phyloP scores from a whole-genome alignment of 2,113 vertebrate genomes.

The Toxostoma redivivum region DNA sequence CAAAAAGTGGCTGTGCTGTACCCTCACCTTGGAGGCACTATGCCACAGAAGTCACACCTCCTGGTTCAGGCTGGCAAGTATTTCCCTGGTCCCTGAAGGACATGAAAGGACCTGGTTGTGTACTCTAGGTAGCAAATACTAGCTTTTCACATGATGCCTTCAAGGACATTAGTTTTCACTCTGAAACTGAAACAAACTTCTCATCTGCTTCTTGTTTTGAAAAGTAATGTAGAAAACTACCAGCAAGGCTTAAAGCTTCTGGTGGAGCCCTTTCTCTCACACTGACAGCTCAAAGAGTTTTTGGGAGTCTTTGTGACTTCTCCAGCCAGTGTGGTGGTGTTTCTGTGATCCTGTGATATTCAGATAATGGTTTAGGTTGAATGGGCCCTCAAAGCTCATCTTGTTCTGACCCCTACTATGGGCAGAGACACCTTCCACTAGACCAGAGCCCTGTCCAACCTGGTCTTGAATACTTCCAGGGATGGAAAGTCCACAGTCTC shows the following conservation, averaged over 20 bases:
- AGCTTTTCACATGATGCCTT: not conserved
- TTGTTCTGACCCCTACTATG: fast-evolving
- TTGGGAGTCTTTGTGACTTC: not conserved
- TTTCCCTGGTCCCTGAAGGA: not conserved
- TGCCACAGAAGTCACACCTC: fast-evolving
- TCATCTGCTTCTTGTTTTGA: not conserved
- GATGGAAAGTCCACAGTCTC: not conserved
- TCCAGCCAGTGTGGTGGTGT: not conserved
- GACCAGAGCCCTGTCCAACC: not conserved
- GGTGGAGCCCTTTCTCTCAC: not conserved
- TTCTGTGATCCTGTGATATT: not conserved
- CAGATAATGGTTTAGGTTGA: not conserved
- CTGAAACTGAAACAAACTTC: not conserved
- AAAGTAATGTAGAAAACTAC: not conserved
- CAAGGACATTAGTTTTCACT: not conserved
- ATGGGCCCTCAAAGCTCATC: not conserved
- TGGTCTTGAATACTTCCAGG: not conserved
- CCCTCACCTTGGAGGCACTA: fast-evolving
- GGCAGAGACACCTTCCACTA: not conserved
- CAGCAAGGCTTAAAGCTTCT: not conserved
- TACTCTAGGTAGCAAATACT: not conserved
- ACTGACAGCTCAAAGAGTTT: not conserved
- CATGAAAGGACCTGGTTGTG: not conserved
- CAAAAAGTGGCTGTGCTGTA: not conserved
- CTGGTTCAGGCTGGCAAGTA: not conserved